These are phyloP conservation scores for Vimba vimba DNA, from an alignment of 2,113 vertebrate species.

Conservation along the genomic window DNA sequence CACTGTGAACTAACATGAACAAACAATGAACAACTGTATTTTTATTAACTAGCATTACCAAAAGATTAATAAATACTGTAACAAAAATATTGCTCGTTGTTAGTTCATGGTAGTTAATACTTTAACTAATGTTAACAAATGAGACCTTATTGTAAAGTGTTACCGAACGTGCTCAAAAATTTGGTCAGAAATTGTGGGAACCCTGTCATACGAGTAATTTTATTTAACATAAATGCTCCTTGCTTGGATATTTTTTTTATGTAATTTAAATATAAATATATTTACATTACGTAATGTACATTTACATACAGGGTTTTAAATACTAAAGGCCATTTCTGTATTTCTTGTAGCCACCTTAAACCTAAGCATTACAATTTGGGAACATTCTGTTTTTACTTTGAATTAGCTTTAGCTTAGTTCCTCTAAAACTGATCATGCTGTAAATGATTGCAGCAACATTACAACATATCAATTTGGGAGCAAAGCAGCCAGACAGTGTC, in stretches of 20 bases:
- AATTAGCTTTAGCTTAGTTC: not conserved
- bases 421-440: not conserved
- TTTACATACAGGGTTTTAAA: not conserved
- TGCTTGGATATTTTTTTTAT: not conserved
- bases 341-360: not conserved
- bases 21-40: no score
- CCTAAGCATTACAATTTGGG: not conserved
- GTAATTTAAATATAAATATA: not conserved
- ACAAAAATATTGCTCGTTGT: no score
- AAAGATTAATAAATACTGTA: no score
- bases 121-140: no score
- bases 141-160: no score
- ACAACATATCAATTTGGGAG: not conserved
- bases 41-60: no score
- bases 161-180: not conserved
- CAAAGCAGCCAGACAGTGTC: not conserved
- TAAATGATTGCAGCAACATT: not conserved
- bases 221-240: not conserved
- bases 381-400: not conserved
- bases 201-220: not conserved
- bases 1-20: no score
- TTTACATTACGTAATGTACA: not conserved
- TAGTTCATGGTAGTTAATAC: no score
- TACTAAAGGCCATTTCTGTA: not conserved
- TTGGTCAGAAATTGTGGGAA: not conserved